A percentile compares a stretch with the other conserved stretches of the same genome.
phyloP scores from a whole-genome alignment of 1,140 invertebrate species.

The Zaprionus camerounensis region DNA sequence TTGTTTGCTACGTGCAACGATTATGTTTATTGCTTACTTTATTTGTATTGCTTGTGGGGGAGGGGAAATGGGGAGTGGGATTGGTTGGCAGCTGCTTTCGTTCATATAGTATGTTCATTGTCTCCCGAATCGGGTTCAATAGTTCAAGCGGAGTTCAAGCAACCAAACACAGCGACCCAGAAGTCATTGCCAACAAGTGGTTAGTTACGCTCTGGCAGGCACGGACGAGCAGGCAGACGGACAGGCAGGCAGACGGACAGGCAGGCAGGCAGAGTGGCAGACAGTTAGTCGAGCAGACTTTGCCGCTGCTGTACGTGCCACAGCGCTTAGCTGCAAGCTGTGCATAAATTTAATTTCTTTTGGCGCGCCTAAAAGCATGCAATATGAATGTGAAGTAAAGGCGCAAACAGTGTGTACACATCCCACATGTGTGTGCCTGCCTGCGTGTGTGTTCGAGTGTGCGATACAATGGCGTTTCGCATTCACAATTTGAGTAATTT shows the following conservation, averaged over 20 bases:
- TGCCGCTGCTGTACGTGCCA: conserved; percentile 20
- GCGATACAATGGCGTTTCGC: conserved; percentile 66
- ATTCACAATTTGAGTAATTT: conserved; percentile 79
- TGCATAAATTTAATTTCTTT: conserved; percentile 69
- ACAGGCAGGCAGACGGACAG: not conserved
- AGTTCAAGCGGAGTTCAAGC: conserved; percentile 69
- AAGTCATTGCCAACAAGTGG: conserved; percentile 71
- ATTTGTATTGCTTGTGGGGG: not conserved
- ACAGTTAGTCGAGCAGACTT: not conserved
- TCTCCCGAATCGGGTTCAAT: conserved; percentile 62
- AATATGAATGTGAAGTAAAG: conserved; percentile 29
- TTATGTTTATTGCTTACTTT: conserved; percentile 2
- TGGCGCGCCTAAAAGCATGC: conserved; percentile 43
- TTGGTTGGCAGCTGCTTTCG: conserved; percentile 20
- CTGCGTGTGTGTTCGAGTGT: not conserved
- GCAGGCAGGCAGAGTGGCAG: not conserved
- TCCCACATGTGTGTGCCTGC: not conserved
- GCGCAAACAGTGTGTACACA: not conserved
- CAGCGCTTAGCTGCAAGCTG: conserved; percentile 32
- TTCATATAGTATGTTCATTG: conserved; percentile 61
- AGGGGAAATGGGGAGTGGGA: not conserved
- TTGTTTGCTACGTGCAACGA: not conserved
- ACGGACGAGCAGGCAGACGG: conserved; percentile 8
- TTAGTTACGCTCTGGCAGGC: conserved; percentile 37
- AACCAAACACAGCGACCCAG: conserved; percentile 51